These are phyloP conservation scores for Sinella curviseta DNA, from an alignment of 1,140 invertebrate species.

Conservation along the genomic window DNA sequence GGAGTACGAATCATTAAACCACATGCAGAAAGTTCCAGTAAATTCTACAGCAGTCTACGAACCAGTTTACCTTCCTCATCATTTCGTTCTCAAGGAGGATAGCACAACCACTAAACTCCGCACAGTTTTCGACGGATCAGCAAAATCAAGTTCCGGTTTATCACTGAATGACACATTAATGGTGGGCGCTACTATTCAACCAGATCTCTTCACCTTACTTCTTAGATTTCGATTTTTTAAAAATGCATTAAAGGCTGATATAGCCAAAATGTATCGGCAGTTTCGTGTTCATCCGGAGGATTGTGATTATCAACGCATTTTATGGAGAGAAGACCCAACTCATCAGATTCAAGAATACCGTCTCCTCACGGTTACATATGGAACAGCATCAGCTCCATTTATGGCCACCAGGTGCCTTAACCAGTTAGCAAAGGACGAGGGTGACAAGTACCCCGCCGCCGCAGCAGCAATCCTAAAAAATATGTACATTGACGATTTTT, in stretches of 20 bases:
- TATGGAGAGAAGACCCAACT: constrained; percentile 41
- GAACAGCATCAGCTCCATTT: constrained; percentile 1
- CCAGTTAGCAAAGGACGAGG: constrained; percentile 51
- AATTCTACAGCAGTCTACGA: not conserved
- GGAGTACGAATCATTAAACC: constrained; percentile 35
- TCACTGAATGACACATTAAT: constrained; percentile 50
- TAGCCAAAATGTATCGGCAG: constrained; percentile 55
- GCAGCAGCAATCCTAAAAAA: constrained; percentile 48
- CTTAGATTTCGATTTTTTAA: constrained; percentile 54
- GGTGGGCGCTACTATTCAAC: constrained; percentile 54
- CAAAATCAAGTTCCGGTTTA: constrained; percentile 29
- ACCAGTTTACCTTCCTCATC: constrained; percentile 48
- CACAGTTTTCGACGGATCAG: constrained; percentile 49
- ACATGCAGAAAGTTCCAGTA: not conserved
- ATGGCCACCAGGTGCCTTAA: constrained; percentile 40
- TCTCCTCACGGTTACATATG: constrained; percentile 26
- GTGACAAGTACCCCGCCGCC: constrained; percentile 48
- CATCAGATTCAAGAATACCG: not conserved
- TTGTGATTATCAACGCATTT: constrained; percentile 37
- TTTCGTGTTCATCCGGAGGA: constrained; percentile 37
- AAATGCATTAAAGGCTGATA: constrained; percentile 54
- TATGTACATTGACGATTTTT: constrained; percentile 55
- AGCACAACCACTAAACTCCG: constrained; percentile 47
- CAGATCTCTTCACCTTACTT: constrained; percentile 53
- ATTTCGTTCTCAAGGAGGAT: constrained; percentile 46